phyloP scores from a whole-genome alignment of 2,888 invertebrate species.

The Serripes groenlandicus region DNA sequence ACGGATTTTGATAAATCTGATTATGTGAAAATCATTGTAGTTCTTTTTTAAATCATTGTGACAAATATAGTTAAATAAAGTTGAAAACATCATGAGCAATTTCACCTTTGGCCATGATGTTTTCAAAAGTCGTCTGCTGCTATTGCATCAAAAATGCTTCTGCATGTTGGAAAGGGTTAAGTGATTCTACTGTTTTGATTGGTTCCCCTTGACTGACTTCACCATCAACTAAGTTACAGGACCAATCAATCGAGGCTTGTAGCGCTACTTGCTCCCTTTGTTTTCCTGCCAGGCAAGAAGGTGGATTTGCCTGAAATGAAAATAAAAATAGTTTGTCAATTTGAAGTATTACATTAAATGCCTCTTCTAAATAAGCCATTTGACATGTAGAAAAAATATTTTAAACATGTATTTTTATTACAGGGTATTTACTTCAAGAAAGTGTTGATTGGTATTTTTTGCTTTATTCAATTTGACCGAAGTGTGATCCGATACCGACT shows the following conservation, averaged over 20 bases:
- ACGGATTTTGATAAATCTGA: background rate
- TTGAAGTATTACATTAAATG: background rate
- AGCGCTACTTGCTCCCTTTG: slow-evolving; percentile 65
- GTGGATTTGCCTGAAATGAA: slow-evolving; percentile 78
- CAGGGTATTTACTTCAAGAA: too few relatives aligned
- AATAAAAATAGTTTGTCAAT: slow-evolving; percentile 1
- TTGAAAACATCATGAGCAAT: background rate
- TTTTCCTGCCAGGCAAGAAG: slow-evolving; percentile 78
- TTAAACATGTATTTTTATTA: too few relatives aligned
- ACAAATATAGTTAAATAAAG: background rate
- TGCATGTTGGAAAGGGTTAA: background rate
- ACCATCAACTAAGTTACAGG: background rate
- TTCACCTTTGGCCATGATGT: background rate
- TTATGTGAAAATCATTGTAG: background rate
- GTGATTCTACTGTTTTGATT: background rate
- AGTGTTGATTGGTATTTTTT: too few relatives aligned
- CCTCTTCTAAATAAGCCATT: background rate
- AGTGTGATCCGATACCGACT: too few relatives aligned
- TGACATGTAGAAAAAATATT: too few relatives aligned
- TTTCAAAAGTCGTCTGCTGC: background rate
- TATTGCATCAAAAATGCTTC: background rate
- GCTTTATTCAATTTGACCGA: too few relatives aligned
- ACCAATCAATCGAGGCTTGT: slow-evolving; percentile 56
- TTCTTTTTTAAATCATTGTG: background rate
- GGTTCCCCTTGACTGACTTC: background rate